Base-by-base conservation (phyloP, 2,797 vertebrate genomes). In the Arnoldichthys spilopterus region DNA sequence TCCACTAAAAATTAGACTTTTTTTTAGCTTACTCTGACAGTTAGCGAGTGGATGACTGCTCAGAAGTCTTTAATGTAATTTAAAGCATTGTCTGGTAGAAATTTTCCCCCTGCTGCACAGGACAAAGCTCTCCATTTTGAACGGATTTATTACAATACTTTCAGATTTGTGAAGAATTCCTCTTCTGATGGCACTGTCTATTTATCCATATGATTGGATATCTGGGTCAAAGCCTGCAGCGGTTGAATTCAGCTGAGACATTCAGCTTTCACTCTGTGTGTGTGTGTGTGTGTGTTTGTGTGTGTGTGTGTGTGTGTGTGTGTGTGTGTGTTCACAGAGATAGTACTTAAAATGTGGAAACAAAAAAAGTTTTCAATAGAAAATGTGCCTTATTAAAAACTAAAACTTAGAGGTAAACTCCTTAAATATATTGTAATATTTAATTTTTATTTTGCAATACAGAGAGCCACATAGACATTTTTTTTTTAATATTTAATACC, bases 141-240 rank as follows among this genome's bases (percentile, higher is more conserved):
- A 20, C 6, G 18, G 11, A 47, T 61, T 28, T 28, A 61, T 37
- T 58, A 20, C 37, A 22, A 59, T 32, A 61, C 45, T 43, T 63
- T 32, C 22, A 11, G 6, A 61, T 49, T 24, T 59, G 3, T 37
- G 28, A 37, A 71, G 32, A 12, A 24, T 34, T 24, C 53, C 11
- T 18, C 37, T 26, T 18, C 20, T 51, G 6, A 40, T 34, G 53
- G 59, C 53, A 73, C 32, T 59, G 34, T 45, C 28, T 82, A 20
- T 20, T 64, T 74, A 45, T 68, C n/a, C 32, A 66, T 59, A 49
- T 26, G 24, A 78, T 9, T 70, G 58, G 47, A 68, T 79, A 83
- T 78, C 54, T 78, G 68, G 72, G 75, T 81, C 79, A 82, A 59
- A 75, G 47, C 69, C 67, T 56, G 40, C 77, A 82, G 77, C 72